Evolutionary conservation across 2,888 invertebrate genomes (phyloP), one percentile per base, ranked within the genome.

Genomic region (Agriopis leucophaearia): DNA sequence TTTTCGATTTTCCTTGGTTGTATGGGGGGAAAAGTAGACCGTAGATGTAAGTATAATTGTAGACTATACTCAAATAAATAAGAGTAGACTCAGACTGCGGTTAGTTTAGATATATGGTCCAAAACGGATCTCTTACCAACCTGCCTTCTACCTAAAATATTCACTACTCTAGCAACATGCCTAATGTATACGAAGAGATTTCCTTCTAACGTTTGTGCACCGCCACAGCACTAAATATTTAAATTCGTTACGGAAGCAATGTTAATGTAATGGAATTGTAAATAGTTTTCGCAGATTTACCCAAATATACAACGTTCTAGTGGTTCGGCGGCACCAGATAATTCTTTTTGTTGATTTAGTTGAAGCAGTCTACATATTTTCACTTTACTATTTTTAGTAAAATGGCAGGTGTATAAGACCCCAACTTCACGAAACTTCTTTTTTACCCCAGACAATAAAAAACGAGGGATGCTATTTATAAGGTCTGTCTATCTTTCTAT

Each of bases 221-320:
- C 4, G 10, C n/a, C 40, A 18, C 65, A 74, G 63, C 68, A 70
- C 69, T 81, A 78, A 78, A 78, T 81, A 79, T 80, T 80, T 78
- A 80, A 75, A 75, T 74, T 66, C 62, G 71, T 70, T 62, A 67
- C 76, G 70, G 73, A 75, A 74, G 73, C 71, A 61, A 55, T 50
- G 38, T 36, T 58, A 60, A 56, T 66, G 60, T 82, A 81, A 84
- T 83, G 81, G 83, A 83, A 82, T 82, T 79, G 76, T 73, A 77
- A 78, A 84, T 80, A 71, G 75, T 72, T 58, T 74, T 57, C 73
- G 60, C 54, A 68, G 68, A 75, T 71, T 70, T 64, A 61, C 52
- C 12, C 42, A 51, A 62, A 58, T 52, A 45, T 54, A 57, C 56
- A 47, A 27, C 16, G 40, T 45, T 62, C 38, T 40, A 8, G 56